A percentile compares a stretch with the other conserved stretches of the same genome.
These are phyloP conservation scores for Aphaenogaster ashmeadi DNA, from an alignment of 1,140 invertebrate species.

Conservation along the genomic window DNA sequence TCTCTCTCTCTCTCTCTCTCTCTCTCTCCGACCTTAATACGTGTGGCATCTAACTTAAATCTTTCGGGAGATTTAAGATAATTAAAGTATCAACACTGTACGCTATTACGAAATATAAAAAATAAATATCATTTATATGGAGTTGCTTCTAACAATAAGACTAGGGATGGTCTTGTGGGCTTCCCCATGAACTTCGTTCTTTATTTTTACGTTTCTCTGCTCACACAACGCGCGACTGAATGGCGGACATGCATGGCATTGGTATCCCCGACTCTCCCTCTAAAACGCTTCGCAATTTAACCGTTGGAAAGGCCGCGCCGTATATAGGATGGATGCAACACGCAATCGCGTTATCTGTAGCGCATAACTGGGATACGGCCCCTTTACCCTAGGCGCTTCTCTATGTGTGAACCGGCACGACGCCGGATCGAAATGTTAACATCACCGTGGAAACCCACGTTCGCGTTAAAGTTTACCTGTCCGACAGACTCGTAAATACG, in stretches of 20 bases:
- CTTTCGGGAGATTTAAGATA: neutral
- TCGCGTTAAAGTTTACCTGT: constrained; percentile 70
- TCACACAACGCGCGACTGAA: neutral
- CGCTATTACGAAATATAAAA: neutral
- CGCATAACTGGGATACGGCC: constrained; percentile 55
- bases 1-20: neutral
- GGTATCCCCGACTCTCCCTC: neutral
- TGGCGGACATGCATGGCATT: constrained; percentile 37
- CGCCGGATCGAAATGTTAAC: constrained; percentile 70
- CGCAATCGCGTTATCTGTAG: constrained; percentile 59
- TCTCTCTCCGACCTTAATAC: neutral
- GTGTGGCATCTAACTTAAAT: neutral
- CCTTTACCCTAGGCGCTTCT: constrained; percentile 32
- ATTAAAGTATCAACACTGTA: neutral
- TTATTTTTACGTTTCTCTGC: neutral
- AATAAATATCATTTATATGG: neutral
- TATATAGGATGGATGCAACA: constrained; percentile 48
- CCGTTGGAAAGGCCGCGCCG: constrained; percentile 24
- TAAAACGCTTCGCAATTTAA: constrained; percentile 29
- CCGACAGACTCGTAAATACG: constrained; percentile 39
- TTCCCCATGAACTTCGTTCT: neutral
- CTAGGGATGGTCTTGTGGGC: neutral
- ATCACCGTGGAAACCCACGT: constrained; percentile 43
- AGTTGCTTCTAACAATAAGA: neutral
- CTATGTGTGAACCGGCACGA: constrained; percentile 51